Base-by-base conservation (phyloP, 2,888 invertebrate species). In the Brachyptera risi region DNA sequence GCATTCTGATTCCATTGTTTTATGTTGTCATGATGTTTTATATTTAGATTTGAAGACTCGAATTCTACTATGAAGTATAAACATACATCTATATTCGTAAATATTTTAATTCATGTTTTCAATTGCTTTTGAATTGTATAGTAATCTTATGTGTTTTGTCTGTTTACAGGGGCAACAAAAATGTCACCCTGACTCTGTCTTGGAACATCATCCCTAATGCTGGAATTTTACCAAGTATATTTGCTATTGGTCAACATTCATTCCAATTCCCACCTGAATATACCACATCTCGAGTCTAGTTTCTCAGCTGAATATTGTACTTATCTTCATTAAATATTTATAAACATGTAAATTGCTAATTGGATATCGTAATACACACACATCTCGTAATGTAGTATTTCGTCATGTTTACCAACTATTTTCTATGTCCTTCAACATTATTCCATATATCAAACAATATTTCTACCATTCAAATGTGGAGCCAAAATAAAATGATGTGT, bases 201-300 rank as follows among this genome's bases (percentile, higher is more conserved):
- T 98, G 95, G 94, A 99, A 99, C 77, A 93, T 99, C 63, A 94
- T 99, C 69, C 98, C 99, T 24, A 99, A 99, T 78, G 96, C 98
- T 65, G 99, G 99, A 42, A 82, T 95, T 59, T 78, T 99, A 68
- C 96, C 96, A 21, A 92, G 91, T 70, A 85, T 96, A 54, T 84
- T 85, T 71, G 88, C 93, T 1, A 78, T 83, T 62, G 96, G 95
- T 26, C 83, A 84, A 61, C 93, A 96, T 74, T 84, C 85, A 27
- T 94, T 98, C 75, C 84, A 87, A 75, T 97, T 99, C 76, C 98
- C 98, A 27, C 76, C 82, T 59, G 90, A 93, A 70, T 96, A 96
- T 75, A 89, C 93, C 17, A 81, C 82, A 26, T 79, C 83, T 57
- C 79, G 84, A 67, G 79, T 82, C 72, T 82, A 77, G 47, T 21